A percentile compares a stretch with the other conserved stretches of the same genome.
These are phyloP conservation scores for Chrysolina haemoptera DNA, from an alignment of 2,888 invertebrate genomes.

Conservation along the genomic window DNA sequence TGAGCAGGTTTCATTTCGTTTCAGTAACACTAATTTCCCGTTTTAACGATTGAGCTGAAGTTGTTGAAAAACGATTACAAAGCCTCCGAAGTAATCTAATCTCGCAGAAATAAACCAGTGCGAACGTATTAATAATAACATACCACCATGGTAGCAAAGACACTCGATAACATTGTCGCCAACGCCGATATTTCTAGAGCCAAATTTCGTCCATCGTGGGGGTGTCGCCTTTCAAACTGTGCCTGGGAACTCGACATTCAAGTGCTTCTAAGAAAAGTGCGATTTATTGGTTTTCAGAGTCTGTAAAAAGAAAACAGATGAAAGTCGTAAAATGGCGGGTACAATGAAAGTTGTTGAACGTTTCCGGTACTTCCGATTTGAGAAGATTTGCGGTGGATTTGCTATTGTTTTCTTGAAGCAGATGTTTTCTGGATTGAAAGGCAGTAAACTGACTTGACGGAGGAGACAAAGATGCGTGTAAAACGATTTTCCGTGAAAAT, in stretches of 20 bases:
- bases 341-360: conserved; percentile 46
- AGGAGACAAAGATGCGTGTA: not conserved
- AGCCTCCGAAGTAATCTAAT: conserved; percentile 22
- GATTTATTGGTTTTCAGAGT: conserved; percentile 39
- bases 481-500: not conserved
- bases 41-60: not conserved
- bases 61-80: conserved; percentile 18
- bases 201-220: conserved; percentile 42
- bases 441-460: conserved; percentile 1
- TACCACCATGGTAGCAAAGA: conserved; percentile 51
- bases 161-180: conserved; percentile 54
- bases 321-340: conserved; percentile 46
- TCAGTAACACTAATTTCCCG: not conserved
- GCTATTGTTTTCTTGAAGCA: conserved; percentile 32
- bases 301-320: conserved; percentile 45
- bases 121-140: conserved; percentile 30
- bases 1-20: not conserved
- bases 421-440: conserved; percentile 21
- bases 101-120: conserved; percentile 25
- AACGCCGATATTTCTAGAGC: conserved; percentile 34
- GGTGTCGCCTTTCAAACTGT: conserved; percentile 41
- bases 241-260: conserved; percentile 38
- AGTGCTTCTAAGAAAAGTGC: conserved; percentile 47
- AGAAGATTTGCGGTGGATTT: conserved; percentile 35
- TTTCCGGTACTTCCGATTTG: conserved; percentile 47